Evolutionary conservation across 2,797 vertebrate genomes (phyloP), one percentile per base, ranked within the genome.

Genomic region (Scolopax bukidnonensis): DNA sequence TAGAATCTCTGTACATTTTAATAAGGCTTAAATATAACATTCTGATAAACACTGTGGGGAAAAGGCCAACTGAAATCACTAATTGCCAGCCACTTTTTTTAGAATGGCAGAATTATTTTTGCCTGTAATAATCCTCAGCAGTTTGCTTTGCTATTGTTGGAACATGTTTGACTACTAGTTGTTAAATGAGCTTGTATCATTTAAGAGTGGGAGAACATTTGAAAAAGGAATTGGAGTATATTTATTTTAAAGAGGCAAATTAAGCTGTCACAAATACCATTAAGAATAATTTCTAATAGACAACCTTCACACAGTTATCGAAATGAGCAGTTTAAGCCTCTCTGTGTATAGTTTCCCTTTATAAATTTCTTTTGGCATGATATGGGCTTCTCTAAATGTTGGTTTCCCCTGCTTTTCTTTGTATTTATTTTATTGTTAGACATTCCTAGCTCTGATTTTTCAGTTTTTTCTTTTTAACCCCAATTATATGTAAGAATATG

Each of bases 11-110:
- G 91, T 87, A 90, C 80, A 87, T 96, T 94, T 84, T 76, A 88
- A 79, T 89, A 84, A 87, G 89, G 43, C 41, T 96, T 95, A 94
- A 93, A 97, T 97, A 93, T 96, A 96, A 92, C 93, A 88, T 93
- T 88, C 86, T 97, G 90, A 91, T 91, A 91, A 96, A 94, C 91
- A 74, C 93, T 94, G 88, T 92, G 73, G 94, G 95, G 91, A 96
- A 94, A 78, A 79, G 94, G 83, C 95, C 94, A 94, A 95, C 93
- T 96, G 67, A 96, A 97, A 96, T 95, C 94, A 69, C 79, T 91
- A 93, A 97, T 96, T 97, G 96, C 94, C 96, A 95, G 89, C 96
- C 86, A 40, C 90, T 93, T 94, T 96, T 97, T 98, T 94, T 96
- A 95, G 95, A 94, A 87, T 74, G 81, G 86, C 71, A 95, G 68